phyloP scores from a whole-genome alignment of 2,888 invertebrate species.

The Tyria jacobaeae region DNA sequence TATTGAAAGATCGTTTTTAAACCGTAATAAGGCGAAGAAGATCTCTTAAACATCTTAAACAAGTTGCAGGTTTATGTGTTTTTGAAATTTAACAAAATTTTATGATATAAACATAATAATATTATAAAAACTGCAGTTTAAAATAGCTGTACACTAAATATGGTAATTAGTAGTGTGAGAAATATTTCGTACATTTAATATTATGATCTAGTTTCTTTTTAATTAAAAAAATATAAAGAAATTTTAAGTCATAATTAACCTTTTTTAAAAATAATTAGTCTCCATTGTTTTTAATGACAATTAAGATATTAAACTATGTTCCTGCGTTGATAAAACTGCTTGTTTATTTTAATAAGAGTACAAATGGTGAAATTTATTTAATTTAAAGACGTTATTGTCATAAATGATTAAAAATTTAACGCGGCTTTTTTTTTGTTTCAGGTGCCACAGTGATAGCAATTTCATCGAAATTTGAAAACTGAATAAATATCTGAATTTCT shows the following conservation, averaged over 20 bases:
- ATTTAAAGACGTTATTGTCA: not conserved
- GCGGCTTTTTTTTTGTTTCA: slow-evolving; percentile 19
- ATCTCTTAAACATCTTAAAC: no score
- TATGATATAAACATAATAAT: not conserved
- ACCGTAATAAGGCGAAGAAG: no score
- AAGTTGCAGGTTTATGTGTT: no score
- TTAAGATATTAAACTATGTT: slow-evolving; percentile 21
- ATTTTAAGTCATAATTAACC: slow-evolving; percentile 15
- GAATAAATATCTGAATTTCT: slow-evolving; percentile 1
- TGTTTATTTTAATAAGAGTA: slow-evolving; percentile 12
- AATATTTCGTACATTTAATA: slow-evolving; percentile 3
- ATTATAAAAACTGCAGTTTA: not conserved
- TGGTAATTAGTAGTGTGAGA: slow-evolving; percentile 12
- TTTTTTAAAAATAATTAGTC: slow-evolving; percentile 14
- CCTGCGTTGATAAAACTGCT: slow-evolving; percentile 15
- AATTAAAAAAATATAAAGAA: slow-evolving; percentile 10
- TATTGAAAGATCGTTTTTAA: no score
- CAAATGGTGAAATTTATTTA: slow-evolving; percentile 7
- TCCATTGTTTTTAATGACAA: slow-evolving; percentile 18
- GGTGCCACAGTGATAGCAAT: no score
- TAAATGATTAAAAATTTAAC: slow-evolving; percentile 8
- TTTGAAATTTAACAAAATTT: not conserved
- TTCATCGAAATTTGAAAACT: slow-evolving; percentile 3
- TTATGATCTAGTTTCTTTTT: slow-evolving; percentile 14
- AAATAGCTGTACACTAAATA: not conserved